Conservation (phyloP, 2,113 vertebrate species). For the Carassius auratus region DNA sequence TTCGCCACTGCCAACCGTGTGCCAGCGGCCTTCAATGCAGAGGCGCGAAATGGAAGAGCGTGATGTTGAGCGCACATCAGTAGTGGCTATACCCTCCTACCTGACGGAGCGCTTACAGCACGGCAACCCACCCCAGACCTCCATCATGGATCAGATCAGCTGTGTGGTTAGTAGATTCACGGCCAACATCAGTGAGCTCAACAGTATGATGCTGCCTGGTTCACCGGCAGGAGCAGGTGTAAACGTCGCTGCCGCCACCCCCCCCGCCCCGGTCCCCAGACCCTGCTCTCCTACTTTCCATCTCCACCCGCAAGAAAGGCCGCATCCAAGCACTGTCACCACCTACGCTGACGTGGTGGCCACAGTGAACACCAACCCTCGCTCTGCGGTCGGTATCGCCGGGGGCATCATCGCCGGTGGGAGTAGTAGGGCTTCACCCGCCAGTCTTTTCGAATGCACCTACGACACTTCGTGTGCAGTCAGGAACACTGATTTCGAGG, state of each 20-base stretch:
- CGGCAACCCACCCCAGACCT: slow-evolving; percentile 83
- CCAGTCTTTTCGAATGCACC: slow-evolving; percentile 70
- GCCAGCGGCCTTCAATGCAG: slow-evolving; percentile 76
- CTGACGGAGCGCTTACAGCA: slow-evolving; percentile 77
- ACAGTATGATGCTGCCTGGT: slow-evolving; percentile 91
- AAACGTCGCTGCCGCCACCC: slow-evolving; percentile 52
- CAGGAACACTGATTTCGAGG: slow-evolving; percentile 81
- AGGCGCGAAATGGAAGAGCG: slow-evolving; percentile 78
- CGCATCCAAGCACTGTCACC: slow-evolving; percentile 83
- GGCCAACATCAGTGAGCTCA: slow-evolving; percentile 76
- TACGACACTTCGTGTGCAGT: slow-evolving; percentile 62
- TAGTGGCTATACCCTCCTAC: slow-evolving; percentile 71
- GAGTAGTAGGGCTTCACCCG: slow-evolving; percentile 73
- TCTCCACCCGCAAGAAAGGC: slow-evolving; percentile 80
- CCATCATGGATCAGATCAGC: slow-evolving; percentile 97
- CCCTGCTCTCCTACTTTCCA: slow-evolving; percentile 80
- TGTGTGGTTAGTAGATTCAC: slow-evolving; percentile 95
- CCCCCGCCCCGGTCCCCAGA: slow-evolving; percentile 66
- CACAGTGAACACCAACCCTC: slow-evolving; percentile 76
- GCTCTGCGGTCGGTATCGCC: slow-evolving; percentile 65
- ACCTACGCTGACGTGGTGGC: slow-evolving; percentile 89
- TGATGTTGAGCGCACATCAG: slow-evolving; percentile 51
- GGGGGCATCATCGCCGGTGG: slow-evolving; percentile 79
- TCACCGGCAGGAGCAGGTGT: slow-evolving; percentile 60
- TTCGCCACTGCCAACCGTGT: slow-evolving; percentile 83